Evolutionary conservation across 1,140 invertebrate species (phyloP), one percentile per base, ranked within the genome.

Genomic region (Listronotus bonariensis): DNA sequence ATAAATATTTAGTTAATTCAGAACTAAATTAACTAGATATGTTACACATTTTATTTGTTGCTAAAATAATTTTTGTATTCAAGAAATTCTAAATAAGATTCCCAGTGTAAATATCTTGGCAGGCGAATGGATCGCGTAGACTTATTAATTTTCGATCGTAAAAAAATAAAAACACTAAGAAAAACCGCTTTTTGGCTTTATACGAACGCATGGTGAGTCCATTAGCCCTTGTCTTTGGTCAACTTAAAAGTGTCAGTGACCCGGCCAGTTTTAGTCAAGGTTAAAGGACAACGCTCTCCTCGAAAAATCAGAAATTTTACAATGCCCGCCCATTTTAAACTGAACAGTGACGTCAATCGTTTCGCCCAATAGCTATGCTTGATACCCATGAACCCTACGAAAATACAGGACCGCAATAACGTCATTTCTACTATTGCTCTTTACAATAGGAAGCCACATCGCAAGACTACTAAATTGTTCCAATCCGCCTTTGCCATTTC

Each of bases 271-370:
- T 38, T 40, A 54, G 52, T 54, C 52, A 54, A 54, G 52, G 31
- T 54, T 54, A 54, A 17, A 54, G 52, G 52, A 54, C 52, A 54
- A 54, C 46, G 46, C 15, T 49, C 46, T 49, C 46, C 20, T 49
- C 46, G 46, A 49, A 49, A 49, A 49, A 49, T 49, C 46, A 20
- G 17, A 49, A 49, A 49, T 49, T 49, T 49, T 18, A 18, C 15
- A 49, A 20, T 18, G 3, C 46, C 46, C 17, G 17, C 46, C 46
- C 15, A 20, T 49, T 49, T 49, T 49, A 49, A 49, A 49, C 46
- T 49, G 26, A 5, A 18, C 20, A 10, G 10, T 49, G 46, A 49
- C 46, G 46, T 49, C 46, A 49, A 31, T 6, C 11, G 20, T n/a
- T 49, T 49, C 46, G 12, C 15, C 46, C 46, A 49, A 49, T 49